phyloP scores from a whole-genome alignment of 1,140 invertebrate genomes.

The Drosophila tsacasi region DNA sequence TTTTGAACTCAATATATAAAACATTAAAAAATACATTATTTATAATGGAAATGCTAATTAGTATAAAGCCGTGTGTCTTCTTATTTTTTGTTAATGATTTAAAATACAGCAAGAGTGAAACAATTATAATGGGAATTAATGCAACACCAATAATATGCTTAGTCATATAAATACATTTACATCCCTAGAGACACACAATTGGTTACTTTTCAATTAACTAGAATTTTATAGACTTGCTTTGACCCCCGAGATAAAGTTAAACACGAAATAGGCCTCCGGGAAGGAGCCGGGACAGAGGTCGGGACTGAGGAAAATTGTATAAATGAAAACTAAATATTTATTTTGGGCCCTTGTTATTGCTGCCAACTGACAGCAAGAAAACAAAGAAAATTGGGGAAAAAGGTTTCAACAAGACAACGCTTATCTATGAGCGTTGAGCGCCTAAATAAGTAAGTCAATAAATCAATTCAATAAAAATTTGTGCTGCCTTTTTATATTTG shows the following conservation, averaged over 20 bases:
- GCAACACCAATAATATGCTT: background rate
- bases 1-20: background rate
- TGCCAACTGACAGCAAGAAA: conserved; percentile 54
- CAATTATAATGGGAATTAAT: background rate
- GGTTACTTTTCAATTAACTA: conserved; percentile 66
- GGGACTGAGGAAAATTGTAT: conserved; percentile 59
- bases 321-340: conserved; percentile 84
- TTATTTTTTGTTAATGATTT: background rate
- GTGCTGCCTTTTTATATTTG: conserved; percentile 64
- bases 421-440: conserved; percentile 74
- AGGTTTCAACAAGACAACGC: conserved; percentile 40
- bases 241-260: conserved; percentile 62
- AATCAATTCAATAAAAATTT: conserved; percentile 83
- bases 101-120: background rate
- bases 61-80: too few relatives aligned
- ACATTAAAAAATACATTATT: background rate
- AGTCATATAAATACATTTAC: background rate
- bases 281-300: conserved; percentile 10
- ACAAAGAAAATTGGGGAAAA: conserved; percentile 54
- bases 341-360: conserved; percentile 71
- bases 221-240: conserved; percentile 44
- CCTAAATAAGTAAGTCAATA: conserved; percentile 83
- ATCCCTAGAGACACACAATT: conserved; percentile 3
- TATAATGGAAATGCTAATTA: too few relatives aligned
- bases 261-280: conserved; percentile 45